A percentile compares a stretch with the other conserved stretches of the same genome.
phyloP scores from a whole-genome alignment of 1,140 invertebrate genomes.

The Ceratina australensis region DNA sequence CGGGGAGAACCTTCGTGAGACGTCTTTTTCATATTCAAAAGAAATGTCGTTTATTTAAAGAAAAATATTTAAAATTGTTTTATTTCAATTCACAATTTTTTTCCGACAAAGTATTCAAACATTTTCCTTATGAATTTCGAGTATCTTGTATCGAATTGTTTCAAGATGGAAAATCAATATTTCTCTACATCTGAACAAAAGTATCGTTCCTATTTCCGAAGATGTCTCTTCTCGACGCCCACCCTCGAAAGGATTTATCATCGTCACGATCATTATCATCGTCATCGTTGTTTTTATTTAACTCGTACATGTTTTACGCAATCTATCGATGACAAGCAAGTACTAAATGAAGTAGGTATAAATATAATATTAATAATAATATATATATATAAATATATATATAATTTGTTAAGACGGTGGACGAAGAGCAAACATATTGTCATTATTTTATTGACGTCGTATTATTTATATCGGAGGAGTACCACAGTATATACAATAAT shows the following conservation, averaged over 20 bases:
- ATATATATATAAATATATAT: slow-evolving; percentile 40
- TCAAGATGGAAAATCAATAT: too few relatives aligned
- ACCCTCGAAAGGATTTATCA: slow-evolving; percentile 22
- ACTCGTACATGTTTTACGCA: slow-evolving; percentile 46
- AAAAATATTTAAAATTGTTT: too few relatives aligned
- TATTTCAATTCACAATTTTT: neutral
- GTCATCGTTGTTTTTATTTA: slow-evolving; percentile 37
- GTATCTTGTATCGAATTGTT: too few relatives aligned
- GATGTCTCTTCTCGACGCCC: neutral
- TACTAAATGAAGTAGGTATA: slow-evolving; percentile 46
- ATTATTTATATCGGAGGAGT: slow-evolving; percentile 70
- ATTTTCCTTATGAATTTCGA: too few relatives aligned
- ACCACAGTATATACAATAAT: slow-evolving; percentile 66
- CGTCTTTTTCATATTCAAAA: neutral
- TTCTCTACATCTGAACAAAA: too few relatives aligned
- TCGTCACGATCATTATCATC: slow-evolving; percentile 45
- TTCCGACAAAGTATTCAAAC: too few relatives aligned
- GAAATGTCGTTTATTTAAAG: neutral
- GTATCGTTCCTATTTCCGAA: neutral
- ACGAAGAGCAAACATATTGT: slow-evolving; percentile 57
- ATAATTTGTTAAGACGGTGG: slow-evolving; percentile 55
- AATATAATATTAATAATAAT: slow-evolving; percentile 28
- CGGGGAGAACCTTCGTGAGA: slow-evolving; percentile 2
- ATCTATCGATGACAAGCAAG: slow-evolving; percentile 44
- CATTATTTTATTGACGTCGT: slow-evolving; percentile 66